Base-by-base conservation (phyloP, 2,113 vertebrate genomes). In the Parus major region DNA sequence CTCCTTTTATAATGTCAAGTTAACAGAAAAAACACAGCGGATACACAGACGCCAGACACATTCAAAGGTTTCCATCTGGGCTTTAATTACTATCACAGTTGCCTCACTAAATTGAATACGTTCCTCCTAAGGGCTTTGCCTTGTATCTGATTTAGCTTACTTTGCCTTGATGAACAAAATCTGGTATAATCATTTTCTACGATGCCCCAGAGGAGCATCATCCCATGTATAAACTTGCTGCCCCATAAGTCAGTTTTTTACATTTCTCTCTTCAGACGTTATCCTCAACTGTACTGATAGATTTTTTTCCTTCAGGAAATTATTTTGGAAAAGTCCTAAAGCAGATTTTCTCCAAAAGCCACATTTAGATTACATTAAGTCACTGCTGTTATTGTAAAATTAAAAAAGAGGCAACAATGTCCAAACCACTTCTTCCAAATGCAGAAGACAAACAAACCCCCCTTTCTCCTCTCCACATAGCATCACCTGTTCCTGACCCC, bases 1-100 rank as follows among this genome's bases (percentile, higher is more conserved):
- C 95, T 94, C 57, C 91, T 94, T 96, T 94, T 80, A 97, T 95
- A 95, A 95, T 91, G 95, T 93, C 96, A 97, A 96, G 92, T 95
- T 92, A 96, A 95, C 88, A 95, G 72, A 82, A 93, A 94, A 94
- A 95, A 91, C 78, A 76, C 76, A 83, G 86, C 20, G 28, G 87
- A 92, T 93, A 66, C 65, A 83, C 73, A 93, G 79, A 88, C 41
- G 28, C 88, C 88, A 96, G 95, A 95, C 92, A 91, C 71, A 90
- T 96, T 85, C 86, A 92, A 82, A 95, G 90, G 88, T 96, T 96
- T 95, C 92, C 95, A 96, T 95, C 92, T 96, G 93, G 82, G 84
- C 78, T 87, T 95, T 94, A 93, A 97, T 94, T 97, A 91, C 86
- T 94, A 94, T 93, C 82, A 52, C 93, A 96, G 94, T 96, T 95